Conservation (phyloP, 2,888 invertebrate species). For the Nysson spinosus region DNA sequence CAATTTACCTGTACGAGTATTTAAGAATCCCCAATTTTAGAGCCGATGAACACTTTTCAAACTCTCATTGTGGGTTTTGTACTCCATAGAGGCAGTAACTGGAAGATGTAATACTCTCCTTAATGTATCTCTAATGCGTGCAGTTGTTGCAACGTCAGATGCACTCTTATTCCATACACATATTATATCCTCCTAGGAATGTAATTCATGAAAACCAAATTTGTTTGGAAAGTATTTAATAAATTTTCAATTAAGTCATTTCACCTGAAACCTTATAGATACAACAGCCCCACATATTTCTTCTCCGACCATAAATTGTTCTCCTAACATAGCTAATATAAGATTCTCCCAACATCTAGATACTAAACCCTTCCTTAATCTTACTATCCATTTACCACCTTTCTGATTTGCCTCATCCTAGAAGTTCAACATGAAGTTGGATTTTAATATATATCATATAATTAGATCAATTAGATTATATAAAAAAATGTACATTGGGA, state of each 20-base stretch:
- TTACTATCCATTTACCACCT: conserved; percentile 99
- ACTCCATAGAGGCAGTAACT: conserved; percentile 94
- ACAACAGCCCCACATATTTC: conserved; percentile 99
- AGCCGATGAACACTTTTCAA: conserved; percentile 79
- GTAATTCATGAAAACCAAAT: not conserved
- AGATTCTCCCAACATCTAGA: conserved; percentile 99
- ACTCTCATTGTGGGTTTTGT: conserved; percentile 90
- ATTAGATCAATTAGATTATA: not conserved
- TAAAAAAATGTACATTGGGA: not conserved
- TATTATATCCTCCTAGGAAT: conserved; percentile 91
- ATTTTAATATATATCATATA: conserved; percentile 5
- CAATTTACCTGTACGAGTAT: conserved; percentile 41
- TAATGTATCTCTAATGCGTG: conserved; percentile 95
- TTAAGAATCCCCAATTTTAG: conserved; percentile 41
- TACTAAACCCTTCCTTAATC: conserved; percentile 95
- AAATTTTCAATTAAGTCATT: conserved; percentile 4
- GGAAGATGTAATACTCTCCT: conserved; percentile 97
- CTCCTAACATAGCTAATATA: conserved; percentile 98
- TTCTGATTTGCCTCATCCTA: conserved; percentile 94
- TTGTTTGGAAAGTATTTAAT: not conserved
- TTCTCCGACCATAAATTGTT: conserved; percentile 98
- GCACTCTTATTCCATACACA: conserved; percentile 99
- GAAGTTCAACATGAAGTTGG: conserved; percentile 13
- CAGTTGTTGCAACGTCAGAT: conserved; percentile 91
- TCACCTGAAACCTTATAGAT: conserved; percentile 93